Percentiles rank a stretch among this genome's conserved stretches.
phyloP scores from a whole-genome alignment of 2,888 invertebrate genomes.

The Dryocosmus kuriphilus region DNA sequence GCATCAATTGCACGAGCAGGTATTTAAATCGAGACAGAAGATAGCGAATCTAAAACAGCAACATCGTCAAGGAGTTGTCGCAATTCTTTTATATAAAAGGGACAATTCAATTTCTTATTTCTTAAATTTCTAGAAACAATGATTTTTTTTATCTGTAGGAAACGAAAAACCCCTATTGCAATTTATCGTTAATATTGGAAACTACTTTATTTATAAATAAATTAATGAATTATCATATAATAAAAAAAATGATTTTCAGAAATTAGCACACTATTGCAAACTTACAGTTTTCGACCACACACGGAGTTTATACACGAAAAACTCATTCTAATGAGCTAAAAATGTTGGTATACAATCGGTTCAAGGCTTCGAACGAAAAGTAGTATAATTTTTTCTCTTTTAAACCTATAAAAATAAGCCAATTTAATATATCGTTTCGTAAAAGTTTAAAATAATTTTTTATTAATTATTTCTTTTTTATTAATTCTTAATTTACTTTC shows the following conservation, averaged over 20 bases:
- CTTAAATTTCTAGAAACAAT: neutral
- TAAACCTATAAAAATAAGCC: neutral
- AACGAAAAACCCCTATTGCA: no score
- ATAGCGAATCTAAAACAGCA: neutral
- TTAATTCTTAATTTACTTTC: neutral
- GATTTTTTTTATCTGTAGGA: no score
- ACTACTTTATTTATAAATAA: no score
- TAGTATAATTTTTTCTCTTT: neutral
- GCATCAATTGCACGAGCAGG: neutral
- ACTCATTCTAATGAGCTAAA: neutral
- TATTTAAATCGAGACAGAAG: neutral
- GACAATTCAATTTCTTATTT: neutral
- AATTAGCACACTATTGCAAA: neutral
- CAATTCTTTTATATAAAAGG: neutral
- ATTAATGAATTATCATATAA: no score
- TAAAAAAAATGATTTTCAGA: neutral
- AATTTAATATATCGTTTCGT: neutral
- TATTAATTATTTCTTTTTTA: no score
- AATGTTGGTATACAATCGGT: neutral
- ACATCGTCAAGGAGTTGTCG: neutral
- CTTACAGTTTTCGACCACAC: neutral
- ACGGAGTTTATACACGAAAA: no score
- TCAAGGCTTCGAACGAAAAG: neutral
- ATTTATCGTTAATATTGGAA: no score
- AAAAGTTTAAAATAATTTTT: no score